Percentiles rank a stretch among this genome's conserved stretches.
These are phyloP conservation scores for Trichogramma pretiosum DNA, from an alignment of 1,140 invertebrate genomes.

Conservation along the genomic window DNA sequence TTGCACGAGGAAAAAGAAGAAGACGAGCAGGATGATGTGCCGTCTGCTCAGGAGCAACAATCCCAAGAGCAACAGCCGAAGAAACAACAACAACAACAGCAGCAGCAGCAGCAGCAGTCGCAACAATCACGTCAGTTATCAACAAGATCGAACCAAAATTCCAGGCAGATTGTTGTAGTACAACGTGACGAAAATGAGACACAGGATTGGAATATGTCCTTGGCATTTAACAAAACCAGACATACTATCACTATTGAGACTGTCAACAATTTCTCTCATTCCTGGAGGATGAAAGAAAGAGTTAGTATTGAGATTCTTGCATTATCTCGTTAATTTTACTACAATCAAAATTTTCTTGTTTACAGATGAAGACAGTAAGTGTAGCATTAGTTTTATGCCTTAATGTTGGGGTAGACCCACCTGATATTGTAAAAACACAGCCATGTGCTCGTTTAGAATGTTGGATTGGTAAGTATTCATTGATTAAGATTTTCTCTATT, in stretches of 20 bases:
- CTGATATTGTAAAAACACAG: slow-evolving; percentile 93
- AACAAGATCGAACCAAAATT: too few relatives aligned
- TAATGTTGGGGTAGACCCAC: slow-evolving; percentile 98
- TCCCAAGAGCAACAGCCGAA: background rate
- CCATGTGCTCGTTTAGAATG: slow-evolving; percentile 93
- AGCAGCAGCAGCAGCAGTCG: background rate
- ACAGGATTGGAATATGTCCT: slow-evolving; percentile 56
- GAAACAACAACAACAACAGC: background rate
- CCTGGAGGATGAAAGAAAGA: slow-evolving; percentile 87
- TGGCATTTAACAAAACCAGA: slow-evolving; percentile 60
- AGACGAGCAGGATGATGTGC: too few relatives aligned
- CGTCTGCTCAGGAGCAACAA: too few relatives aligned
- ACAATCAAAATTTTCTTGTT: slow-evolving; percentile 16
- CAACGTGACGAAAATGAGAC: slow-evolving; percentile 19
- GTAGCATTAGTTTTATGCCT: slow-evolving; percentile 95
- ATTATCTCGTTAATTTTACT: background rate
- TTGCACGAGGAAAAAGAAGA: too few relatives aligned
- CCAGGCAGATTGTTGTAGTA: too few relatives aligned
- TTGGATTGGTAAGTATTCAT: slow-evolving; percentile 75
- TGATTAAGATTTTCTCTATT: slow-evolving; percentile 1
- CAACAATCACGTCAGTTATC: too few relatives aligned
- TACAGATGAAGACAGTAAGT: slow-evolving; percentile 96
- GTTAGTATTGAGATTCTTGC: slow-evolving; percentile 47
- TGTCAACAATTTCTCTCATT: slow-evolving; percentile 61
- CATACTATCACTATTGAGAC: slow-evolving; percentile 71